Base-by-base conservation (phyloP, 2,113 vertebrate species). In the Ciconia stormi region DNA sequence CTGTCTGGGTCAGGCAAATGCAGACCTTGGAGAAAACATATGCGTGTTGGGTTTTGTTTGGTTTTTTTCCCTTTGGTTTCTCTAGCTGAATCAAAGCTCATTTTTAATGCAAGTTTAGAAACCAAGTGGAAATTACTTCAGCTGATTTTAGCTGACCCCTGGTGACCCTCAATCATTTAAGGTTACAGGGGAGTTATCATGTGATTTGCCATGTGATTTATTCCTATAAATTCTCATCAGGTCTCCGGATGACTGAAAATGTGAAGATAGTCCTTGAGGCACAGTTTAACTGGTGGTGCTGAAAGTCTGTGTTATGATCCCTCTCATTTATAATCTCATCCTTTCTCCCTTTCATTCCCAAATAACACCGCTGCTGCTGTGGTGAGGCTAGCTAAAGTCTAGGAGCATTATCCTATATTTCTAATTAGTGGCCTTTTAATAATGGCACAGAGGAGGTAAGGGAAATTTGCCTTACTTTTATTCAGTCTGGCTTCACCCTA, bases 11-110 rank as follows among this genome's bases (percentile, higher is more conserved):
- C 47, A 69, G 34, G 22, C 13, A 76, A 84, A 76, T 0, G 1
- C 34, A 85, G 34, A 66, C 25, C 30, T 34, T 40, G 8, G 36
- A 79, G 56, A 71, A 61, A 92, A 58, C 9, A n/a, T 27, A 27
- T 0, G 0, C 0, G 0, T 62, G n/a, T 62, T 70, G 66, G 0
- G 0, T 52, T 92, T 55, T 73, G 11, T 23, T 87, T 22, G 12
- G 2, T 7, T 14, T 7, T 7, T 73, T 85, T 44, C 7, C 9
- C 56, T 81, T 67, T 40, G 30, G 11, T 36, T 92, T 84, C 65
- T 87, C 19, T 56, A 91, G 10, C 30, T 74, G 27, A 89, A 82
- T 79, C 34, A 42, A 89, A 84, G 36, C 30, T 84, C 25, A 72
- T 89, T 95, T 92, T 74, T 87, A 87, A 84, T 61, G 40, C 25